phyloP scores from a whole-genome alignment of 2,888 invertebrate genomes.

The Quadroppia sp. region DNA sequence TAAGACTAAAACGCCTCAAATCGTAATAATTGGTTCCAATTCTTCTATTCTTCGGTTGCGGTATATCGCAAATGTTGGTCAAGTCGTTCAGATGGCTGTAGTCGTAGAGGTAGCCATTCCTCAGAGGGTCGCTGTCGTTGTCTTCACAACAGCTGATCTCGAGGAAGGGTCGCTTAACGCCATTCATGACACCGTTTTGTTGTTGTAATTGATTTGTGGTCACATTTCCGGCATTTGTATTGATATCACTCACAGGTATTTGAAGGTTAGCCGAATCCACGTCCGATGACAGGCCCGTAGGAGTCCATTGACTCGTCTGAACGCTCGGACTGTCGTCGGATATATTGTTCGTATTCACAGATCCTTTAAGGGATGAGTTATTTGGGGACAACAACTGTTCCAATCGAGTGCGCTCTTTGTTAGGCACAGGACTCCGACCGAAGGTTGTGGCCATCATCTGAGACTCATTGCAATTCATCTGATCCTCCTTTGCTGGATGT shows the following conservation, averaged over 20 bases:
- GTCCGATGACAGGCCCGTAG: constrained; percentile 22
- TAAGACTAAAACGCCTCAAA: constrained; percentile 27
- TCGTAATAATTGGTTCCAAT: constrained; percentile 40
- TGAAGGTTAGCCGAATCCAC: not conserved
- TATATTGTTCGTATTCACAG: constrained; percentile 4
- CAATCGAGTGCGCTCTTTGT: constrained; percentile 34
- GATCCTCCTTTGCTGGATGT: constrained; percentile 21
- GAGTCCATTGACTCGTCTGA: constrained; percentile 28
- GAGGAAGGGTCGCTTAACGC: constrained; percentile 68
- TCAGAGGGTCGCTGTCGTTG: not conserved
- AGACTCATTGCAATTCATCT: constrained; percentile 2
- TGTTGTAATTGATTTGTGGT: constrained; percentile 12
- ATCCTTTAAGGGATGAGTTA: constrained; percentile 17
- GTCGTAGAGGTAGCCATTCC: constrained; percentile 40
- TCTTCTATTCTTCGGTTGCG: constrained; percentile 44
- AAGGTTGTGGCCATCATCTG: not conserved
- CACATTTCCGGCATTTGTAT: not conserved
- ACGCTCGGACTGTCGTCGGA: constrained; percentile 12
- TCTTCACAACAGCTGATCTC: constrained; percentile 69
- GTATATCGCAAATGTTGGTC: constrained; percentile 37
- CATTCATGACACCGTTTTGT: not conserved
- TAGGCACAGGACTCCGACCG: constrained; percentile 14
- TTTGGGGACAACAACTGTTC: constrained; percentile 36
- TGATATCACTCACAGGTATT: not conserved
- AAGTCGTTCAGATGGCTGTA: constrained; percentile 34